Evolutionary conservation across 2,113 vertebrate genomes (phyloP).

Genomic region (Gallinago paraguaiae): DNA sequence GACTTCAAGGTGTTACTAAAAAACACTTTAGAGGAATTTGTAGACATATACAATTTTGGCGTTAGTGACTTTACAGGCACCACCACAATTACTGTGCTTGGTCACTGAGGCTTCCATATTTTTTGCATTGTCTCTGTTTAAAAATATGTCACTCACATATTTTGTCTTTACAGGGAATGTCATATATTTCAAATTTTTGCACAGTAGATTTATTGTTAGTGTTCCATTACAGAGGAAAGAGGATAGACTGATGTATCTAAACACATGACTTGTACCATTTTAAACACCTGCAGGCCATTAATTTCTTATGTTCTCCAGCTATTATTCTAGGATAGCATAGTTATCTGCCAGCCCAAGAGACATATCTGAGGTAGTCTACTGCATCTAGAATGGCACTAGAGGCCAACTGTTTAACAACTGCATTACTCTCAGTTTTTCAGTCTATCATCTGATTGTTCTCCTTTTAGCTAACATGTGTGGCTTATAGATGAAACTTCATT

Average conservation of each 20-base stretch:
- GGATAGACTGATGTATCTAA: neutral
- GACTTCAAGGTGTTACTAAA: neutral
- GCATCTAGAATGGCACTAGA: neutral
- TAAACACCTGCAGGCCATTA: neutral
- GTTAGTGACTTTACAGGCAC: neutral
- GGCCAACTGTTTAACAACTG: neutral
- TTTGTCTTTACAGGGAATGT: neutral
- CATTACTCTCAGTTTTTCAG: neutral
- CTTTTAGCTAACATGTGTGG: neutral
- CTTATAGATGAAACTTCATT: neutral
- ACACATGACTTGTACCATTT: neutral
- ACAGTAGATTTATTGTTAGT: neutral
- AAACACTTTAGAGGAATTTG: neutral
- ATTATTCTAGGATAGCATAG: neutral
- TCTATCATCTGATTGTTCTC: neutral
- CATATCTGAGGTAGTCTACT: neutral
- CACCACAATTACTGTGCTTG: neutral
- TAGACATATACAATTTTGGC: neutral
- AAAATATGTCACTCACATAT: neutral
- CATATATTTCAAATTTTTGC: neutral
- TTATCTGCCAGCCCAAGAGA: neutral
- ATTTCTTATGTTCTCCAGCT: neutral
- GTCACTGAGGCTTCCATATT: neutral
- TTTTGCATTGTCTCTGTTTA: neutral
- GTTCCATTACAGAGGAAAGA: slow-evolving; percentile 17